Percentiles rank a stretch among this genome's conserved stretches.
Conservation (phyloP, 1,140 invertebrate species). For the Drosophila baimaii region DNA sequence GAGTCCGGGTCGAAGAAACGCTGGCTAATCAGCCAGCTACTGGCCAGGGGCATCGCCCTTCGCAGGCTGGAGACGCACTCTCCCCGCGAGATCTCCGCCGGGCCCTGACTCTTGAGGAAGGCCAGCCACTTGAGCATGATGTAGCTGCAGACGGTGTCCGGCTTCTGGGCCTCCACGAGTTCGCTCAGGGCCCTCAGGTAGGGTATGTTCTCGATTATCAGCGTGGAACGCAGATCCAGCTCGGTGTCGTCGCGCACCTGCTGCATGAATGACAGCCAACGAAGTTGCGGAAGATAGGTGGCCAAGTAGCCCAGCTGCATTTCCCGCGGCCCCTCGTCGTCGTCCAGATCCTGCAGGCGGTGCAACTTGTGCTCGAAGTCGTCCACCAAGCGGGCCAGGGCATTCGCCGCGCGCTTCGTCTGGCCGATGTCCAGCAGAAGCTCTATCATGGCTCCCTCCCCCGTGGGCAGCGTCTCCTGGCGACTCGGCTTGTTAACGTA, state of each 20-base stretch:
- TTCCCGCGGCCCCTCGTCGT: conserved; percentile 73
- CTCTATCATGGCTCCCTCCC: conserved; percentile 78
- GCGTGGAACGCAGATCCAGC: conserved; percentile 51
- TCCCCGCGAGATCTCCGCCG: conserved; percentile 64
- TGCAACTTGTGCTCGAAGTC: conserved; percentile 70
- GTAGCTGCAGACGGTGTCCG: conserved; percentile 71
- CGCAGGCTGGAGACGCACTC: conserved; percentile 75
- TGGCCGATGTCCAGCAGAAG: conserved; percentile 76
- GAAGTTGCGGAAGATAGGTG: conserved; percentile 67
- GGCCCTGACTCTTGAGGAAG: conserved; percentile 72
- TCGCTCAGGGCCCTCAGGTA: conserved; percentile 65
- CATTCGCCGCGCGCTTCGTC: conserved; percentile 74
- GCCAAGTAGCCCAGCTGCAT: conserved; percentile 74
- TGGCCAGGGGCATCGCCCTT: conserved; percentile 73
- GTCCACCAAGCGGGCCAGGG: conserved; percentile 66
- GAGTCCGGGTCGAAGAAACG: conserved; percentile 52
- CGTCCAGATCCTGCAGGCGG: conserved; percentile 74
- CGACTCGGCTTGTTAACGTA: conserved; percentile 75
- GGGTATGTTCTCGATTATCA: conserved; percentile 75
- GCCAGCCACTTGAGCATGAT: conserved; percentile 74
- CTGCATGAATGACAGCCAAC: conserved; percentile 65
- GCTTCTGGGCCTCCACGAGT: conserved; percentile 48
- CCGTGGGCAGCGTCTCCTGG: conserved; percentile 70
- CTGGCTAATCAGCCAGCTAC: conserved; percentile 70
- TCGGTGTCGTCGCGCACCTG: conserved; percentile 32